Conservation (phyloP, 2,888 invertebrate genomes). For the Tipula lateralis region DNA sequence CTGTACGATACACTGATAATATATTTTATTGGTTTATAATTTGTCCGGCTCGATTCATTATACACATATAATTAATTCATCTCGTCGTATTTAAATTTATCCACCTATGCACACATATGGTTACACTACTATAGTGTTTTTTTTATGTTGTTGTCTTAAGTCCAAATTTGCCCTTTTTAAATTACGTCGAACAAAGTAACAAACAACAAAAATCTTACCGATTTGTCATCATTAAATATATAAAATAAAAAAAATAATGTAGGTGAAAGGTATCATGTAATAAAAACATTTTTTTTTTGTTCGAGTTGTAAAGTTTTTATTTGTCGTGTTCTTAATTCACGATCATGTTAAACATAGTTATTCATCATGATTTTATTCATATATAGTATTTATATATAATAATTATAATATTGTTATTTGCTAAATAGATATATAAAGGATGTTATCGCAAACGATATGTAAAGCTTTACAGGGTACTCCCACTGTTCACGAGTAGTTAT, state of each 20-base stretch:
- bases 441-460: not conserved
- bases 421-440: not conserved
- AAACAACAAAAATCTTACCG: not conserved
- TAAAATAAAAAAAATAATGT: not conserved
- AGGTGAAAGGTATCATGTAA: slow-evolving; percentile 24
- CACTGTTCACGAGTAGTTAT: not conserved
- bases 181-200: not conserved
- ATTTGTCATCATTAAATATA: slow-evolving; percentile 12
- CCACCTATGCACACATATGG: not conserved
- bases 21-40: not conserved
- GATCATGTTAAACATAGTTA: slow-evolving; percentile 19
- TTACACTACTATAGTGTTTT: too few relatives aligned
- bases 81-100: not conserved
- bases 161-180: not conserved
- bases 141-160: not conserved
- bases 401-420: not conserved
- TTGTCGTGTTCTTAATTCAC: slow-evolving; percentile 24
- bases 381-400: not conserved
- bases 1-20: not conserved
- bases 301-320: slow-evolving; percentile 1
- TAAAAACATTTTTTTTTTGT: slow-evolving; percentile 20
- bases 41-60: not conserved
- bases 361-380: not conserved
- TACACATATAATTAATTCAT: not conserved
- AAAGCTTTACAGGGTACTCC: not conserved